Evolutionary conservation across 2,797 vertebrate species (phyloP).

Genomic region (Linurgus olivaceus): DNA sequence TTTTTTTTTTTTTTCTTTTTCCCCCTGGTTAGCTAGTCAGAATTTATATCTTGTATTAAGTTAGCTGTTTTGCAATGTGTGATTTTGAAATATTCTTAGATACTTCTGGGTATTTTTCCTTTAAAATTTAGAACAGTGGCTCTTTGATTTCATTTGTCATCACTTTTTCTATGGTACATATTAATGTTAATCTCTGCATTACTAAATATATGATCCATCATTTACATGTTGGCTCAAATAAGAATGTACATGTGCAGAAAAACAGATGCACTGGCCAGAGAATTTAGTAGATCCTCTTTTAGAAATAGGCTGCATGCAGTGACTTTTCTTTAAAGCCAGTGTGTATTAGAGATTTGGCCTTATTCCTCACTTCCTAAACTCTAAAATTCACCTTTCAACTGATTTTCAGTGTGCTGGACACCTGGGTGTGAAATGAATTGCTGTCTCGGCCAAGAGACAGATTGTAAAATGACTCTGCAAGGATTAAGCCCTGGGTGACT

Average conservation of each 20-base stretch:
- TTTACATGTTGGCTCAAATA: not conserved
- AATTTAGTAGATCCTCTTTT: not conserved
- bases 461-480: constrained; percentile 59
- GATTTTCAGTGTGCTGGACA: constrained; percentile 1
- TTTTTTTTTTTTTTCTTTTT: not conserved
- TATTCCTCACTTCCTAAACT: constrained; percentile 3
- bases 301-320: not conserved
- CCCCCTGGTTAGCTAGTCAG: not conserved
- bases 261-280: not conserved
- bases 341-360: not conserved
- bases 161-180: not conserved
- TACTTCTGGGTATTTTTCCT: not conserved
- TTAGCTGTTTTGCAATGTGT: not conserved
- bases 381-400: constrained; percentile 25
- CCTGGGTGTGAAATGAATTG: constrained; percentile 43
- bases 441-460: constrained; percentile 49
- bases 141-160: not conserved
- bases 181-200: not conserved
- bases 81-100: not conserved
- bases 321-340: not conserved
- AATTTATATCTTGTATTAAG: not conserved
- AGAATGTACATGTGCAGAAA: not conserved
- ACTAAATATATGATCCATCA: not conserved
- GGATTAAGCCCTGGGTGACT: constrained; percentile 68
- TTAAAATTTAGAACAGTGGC: not conserved